Evolutionary conservation across 2,797 vertebrate species (phyloP).

Genomic region (Novumbra hubbsi): DNA sequence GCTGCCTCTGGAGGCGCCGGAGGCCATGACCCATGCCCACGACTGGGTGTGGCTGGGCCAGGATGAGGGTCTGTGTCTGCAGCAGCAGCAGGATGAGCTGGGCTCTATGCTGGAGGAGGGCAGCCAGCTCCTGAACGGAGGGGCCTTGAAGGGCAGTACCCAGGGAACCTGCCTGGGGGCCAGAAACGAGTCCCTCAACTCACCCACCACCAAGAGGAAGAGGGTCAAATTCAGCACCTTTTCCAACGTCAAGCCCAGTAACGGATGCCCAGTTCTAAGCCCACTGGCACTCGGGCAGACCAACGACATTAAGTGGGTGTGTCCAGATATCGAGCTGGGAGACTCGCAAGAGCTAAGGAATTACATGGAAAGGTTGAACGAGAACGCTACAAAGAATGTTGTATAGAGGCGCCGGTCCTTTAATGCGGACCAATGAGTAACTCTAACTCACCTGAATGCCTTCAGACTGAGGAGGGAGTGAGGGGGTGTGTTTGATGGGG

Average conservation of each 20-base stretch:
- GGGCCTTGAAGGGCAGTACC: slow-evolving; percentile 59
- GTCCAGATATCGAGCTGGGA: slow-evolving; percentile 83
- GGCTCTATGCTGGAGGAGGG: slow-evolving; percentile 79
- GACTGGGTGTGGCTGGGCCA: slow-evolving; percentile 98
- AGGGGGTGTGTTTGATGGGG: slow-evolving; percentile 25
- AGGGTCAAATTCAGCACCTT: slow-evolving; percentile 94
- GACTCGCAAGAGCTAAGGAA: slow-evolving; percentile 83
- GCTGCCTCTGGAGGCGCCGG: slow-evolving; percentile 82
- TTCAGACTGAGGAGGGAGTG: slow-evolving; percentile 60
- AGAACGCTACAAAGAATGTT: slow-evolving; percentile 75
- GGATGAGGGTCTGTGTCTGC: slow-evolving; percentile 77
- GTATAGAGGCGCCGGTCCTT: slow-evolving; percentile 50
- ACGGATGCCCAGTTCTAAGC: slow-evolving; percentile 81
- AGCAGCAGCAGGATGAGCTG: slow-evolving; percentile 79
- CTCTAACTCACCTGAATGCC: slow-evolving; percentile 79
- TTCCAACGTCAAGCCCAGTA: slow-evolving; percentile 80
- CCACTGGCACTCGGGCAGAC: slow-evolving; percentile 79
- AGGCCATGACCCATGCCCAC: slow-evolving; percentile 85
- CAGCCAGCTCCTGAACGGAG: slow-evolving; percentile 79
- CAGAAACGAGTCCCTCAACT: slow-evolving; percentile 78
- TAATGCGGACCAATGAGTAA: slow-evolving; percentile 57
- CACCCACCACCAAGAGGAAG: slow-evolving; percentile 91
- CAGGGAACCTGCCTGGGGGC: slow-evolving; percentile 60
- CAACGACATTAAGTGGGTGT: slow-evolving; percentile 91
- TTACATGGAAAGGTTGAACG: slow-evolving; percentile 87